Conservation (phyloP, 2,888 invertebrate genomes). For the Odontothrips loti region DNA sequence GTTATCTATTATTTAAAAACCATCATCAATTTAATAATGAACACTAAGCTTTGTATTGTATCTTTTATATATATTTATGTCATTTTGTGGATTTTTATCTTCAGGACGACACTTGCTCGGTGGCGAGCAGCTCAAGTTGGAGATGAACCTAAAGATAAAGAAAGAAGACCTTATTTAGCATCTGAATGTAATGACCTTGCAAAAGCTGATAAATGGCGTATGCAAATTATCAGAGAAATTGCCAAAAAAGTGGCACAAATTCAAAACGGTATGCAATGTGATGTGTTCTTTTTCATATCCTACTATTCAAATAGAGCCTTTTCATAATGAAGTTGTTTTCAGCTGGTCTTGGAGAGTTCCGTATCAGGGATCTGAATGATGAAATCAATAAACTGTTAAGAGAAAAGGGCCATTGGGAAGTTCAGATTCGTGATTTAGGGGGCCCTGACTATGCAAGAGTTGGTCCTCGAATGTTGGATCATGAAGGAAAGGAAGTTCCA, state of each 20-base stretch:
- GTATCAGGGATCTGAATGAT: slow-evolving; percentile 96
- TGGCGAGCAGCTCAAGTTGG: slow-evolving; percentile 96
- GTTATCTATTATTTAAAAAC: slow-evolving; percentile 45
- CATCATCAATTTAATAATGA: not conserved
- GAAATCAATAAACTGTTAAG: slow-evolving; percentile 97
- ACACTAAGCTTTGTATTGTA: slow-evolving; percentile 29
- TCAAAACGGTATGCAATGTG: slow-evolving; percentile 71
- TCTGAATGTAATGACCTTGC: slow-evolving; percentile 89
- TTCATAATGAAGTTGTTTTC: slow-evolving; percentile 35
- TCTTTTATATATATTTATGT: slow-evolving; percentile 25
- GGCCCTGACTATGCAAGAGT: slow-evolving; percentile 90
- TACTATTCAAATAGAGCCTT: slow-evolving; percentile 13
- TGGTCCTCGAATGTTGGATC: slow-evolving; percentile 89
- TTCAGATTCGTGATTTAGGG: slow-evolving; percentile 89
- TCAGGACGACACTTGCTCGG: slow-evolving; percentile 93
- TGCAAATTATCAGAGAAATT: slow-evolving; percentile 95
- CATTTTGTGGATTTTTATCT: slow-evolving; percentile 58
- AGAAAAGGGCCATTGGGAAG: slow-evolving; percentile 97
- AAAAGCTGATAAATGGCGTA: slow-evolving; percentile 92
- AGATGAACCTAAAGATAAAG: slow-evolving; percentile 67
- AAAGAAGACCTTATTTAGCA: slow-evolving; percentile 87
- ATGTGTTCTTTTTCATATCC: slow-evolving; percentile 28
- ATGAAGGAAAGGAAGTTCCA: slow-evolving; percentile 93
- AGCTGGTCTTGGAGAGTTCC: slow-evolving; percentile 98
- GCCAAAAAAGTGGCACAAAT: slow-evolving; percentile 98